Evolutionary conservation across 2,888 invertebrate species (phyloP).

Genomic region (Xestia sexstrigata): DNA sequence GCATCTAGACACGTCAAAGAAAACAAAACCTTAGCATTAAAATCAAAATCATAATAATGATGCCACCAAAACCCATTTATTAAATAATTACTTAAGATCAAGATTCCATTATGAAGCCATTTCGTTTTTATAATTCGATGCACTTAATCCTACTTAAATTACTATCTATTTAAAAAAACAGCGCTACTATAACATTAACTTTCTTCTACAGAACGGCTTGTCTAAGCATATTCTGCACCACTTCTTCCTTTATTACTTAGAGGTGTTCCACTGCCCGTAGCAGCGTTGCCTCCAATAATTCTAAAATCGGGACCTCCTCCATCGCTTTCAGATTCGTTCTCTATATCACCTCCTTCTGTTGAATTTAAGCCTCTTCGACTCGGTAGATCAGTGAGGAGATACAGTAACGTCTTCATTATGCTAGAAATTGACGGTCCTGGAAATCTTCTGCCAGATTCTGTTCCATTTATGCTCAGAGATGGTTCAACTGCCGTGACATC

Average conservation of each 20-base stretch:
- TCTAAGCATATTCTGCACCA: conserved; percentile 48
- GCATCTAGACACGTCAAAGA: neutral
- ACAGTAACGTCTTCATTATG: conserved; percentile 42
- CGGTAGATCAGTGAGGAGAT: conserved; percentile 29
- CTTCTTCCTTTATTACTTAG: conserved; percentile 80
- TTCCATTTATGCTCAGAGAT: conserved; percentile 16
- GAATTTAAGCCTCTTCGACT: conserved; percentile 30
- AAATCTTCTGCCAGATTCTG: conserved; percentile 47
- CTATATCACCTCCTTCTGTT: conserved; percentile 20
- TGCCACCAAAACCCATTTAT: conserved; percentile 66
- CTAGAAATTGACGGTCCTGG: conserved; percentile 17
- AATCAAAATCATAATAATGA: conserved; percentile 44
- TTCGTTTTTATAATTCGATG: conserved; percentile 45
- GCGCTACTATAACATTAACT: neutral
- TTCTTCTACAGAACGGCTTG: neutral
- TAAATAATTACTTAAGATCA: conserved; percentile 36
- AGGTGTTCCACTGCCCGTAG: conserved; percentile 82
- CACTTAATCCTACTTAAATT: neutral
- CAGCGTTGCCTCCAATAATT: conserved; percentile 83
- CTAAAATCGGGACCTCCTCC: conserved; percentile 72
- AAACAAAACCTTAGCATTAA: neutral
- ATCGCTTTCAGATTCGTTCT: conserved; percentile 46
- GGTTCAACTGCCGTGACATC: conserved; percentile 7
- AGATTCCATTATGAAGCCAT: conserved; percentile 58
- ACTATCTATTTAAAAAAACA: neutral